Percentiles rank a stretch among this genome's conserved stretches.
Evolutionary conservation across 1,140 invertebrate species (phyloP).

Genomic region (Listronotus oregonensis): DNA sequence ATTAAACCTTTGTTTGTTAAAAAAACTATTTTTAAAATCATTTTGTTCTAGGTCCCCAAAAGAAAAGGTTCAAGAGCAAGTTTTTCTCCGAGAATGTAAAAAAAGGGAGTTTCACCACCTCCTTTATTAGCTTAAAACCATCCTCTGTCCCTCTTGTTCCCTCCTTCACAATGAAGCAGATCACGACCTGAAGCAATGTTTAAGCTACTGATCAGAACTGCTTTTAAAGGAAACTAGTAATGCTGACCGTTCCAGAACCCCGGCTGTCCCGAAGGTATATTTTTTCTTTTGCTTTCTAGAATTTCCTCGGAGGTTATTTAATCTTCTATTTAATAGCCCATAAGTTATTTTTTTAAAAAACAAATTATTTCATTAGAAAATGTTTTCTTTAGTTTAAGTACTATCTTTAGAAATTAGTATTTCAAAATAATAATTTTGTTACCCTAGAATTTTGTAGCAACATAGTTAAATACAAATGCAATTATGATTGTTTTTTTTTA

Average conservation of each 20-base stretch:
- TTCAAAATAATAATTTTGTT: no score
- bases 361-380: no score
- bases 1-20: no score
- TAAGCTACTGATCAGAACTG: conserved; percentile 52
- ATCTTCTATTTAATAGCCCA: no score
- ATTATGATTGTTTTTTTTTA: no score
- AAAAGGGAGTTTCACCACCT: conserved; percentile 57
- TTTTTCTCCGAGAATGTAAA: conserved; percentile 68
- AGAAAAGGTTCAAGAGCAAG: conserved; percentile 57
- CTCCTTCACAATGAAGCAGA: conserved; percentile 53
- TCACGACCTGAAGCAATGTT: conserved; percentile 45
- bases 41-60: conserved; percentile 46
- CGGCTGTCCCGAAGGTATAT: conserved; percentile 59
- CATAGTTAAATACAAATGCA: no score
- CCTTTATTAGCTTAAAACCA: conserved; percentile 51
- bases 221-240: conserved; percentile 49
- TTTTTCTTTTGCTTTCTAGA: neutral
- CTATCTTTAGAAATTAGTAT: no score
- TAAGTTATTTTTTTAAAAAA: no score
- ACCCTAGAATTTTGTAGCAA: no score
- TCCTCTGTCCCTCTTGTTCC: conserved; percentile 46
- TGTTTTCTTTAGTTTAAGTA: no score
- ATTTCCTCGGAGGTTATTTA: no score
- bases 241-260: conserved; percentile 52
- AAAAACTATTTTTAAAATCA: no score